Evolutionary conservation across 2,888 invertebrate genomes (phyloP).

Genomic region (Chrysolina haemoptera): DNA sequence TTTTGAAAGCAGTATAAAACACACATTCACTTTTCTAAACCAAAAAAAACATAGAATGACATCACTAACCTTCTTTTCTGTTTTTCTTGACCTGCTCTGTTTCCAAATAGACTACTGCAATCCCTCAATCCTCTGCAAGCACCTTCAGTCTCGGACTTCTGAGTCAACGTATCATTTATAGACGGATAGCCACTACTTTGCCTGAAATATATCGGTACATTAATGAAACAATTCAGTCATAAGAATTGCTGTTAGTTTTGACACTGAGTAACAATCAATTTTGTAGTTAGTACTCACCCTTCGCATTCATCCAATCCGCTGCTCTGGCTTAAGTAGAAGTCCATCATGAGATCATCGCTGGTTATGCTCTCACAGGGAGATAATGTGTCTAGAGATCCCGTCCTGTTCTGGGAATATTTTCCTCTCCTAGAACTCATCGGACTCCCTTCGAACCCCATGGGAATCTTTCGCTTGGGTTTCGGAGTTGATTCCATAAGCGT

Average conservation of each 20-base stretch:
- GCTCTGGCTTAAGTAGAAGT: constrained; percentile 77
- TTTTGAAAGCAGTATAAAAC: too few species aligned
- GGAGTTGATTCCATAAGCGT: constrained; percentile 66
- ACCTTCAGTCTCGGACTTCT: constrained; percentile 40
- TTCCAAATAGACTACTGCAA: constrained; percentile 50
- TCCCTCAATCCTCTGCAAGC: constrained; percentile 45
- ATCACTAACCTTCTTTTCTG: constrained; percentile 50
- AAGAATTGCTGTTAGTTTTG: too few species aligned
- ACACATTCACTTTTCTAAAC: neutral
- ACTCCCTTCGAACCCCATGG: constrained; percentile 66
- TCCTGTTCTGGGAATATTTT: constrained; percentile 63
- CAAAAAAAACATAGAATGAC: neutral
- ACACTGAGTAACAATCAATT: too few species aligned
- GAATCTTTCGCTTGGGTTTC: constrained; percentile 45
- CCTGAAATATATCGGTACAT: constrained; percentile 49
- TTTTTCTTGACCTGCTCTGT: constrained; percentile 43
- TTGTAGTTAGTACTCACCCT: constrained; percentile 54
- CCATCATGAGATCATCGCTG: constrained; percentile 91
- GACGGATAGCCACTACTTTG: constrained; percentile 70
- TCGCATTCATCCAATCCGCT: constrained; percentile 73
- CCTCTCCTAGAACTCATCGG: constrained; percentile 61
- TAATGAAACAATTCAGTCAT: too few species aligned
- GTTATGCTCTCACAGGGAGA: constrained; percentile 89
- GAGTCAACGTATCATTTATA: constrained; percentile 70
- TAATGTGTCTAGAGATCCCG: constrained; percentile 84